Conservation (phyloP, 2,888 invertebrate species). For the Tuberolachnus salignus region DNA sequence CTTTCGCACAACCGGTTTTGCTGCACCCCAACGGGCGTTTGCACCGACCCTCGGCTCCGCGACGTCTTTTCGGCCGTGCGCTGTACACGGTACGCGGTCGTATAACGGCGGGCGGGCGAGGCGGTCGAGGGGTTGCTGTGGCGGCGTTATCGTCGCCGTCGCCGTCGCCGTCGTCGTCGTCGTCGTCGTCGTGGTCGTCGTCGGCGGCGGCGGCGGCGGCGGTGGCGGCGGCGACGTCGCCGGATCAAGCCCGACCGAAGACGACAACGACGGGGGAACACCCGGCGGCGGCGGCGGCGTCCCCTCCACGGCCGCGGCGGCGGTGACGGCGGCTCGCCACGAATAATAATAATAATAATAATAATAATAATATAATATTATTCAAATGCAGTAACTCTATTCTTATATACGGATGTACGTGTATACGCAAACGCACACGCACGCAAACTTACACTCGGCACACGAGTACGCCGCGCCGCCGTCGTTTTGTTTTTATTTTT, state of each 20-base stretch:
- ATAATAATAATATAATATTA: no score
- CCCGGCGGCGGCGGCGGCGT: not conserved
- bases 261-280: slow-evolving; percentile 17
- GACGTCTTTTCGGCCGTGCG: not conserved
- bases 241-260: not conserved
- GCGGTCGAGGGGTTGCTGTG: not conserved
- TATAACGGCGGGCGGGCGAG: not conserved
- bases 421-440: not conserved
- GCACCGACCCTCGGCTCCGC: not conserved
- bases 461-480: not conserved
- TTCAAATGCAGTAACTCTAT: slow-evolving; percentile 36
- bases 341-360: no score
- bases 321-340: not conserved
- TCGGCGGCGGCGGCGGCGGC: not conserved
- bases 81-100: not conserved
- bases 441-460: not conserved
- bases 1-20: slow-evolving; percentile 46
- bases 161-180: not conserved
- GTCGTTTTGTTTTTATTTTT: not conserved
- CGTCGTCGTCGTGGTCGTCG: not conserved
- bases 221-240: not conserved
- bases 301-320: slow-evolving; percentile 4
- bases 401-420: not conserved
- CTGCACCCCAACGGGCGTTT: not conserved
- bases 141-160: not conserved